Evolutionary conservation across 1,140 invertebrate species (phyloP).

Genomic region (Globodera rostochiensis): DNA sequence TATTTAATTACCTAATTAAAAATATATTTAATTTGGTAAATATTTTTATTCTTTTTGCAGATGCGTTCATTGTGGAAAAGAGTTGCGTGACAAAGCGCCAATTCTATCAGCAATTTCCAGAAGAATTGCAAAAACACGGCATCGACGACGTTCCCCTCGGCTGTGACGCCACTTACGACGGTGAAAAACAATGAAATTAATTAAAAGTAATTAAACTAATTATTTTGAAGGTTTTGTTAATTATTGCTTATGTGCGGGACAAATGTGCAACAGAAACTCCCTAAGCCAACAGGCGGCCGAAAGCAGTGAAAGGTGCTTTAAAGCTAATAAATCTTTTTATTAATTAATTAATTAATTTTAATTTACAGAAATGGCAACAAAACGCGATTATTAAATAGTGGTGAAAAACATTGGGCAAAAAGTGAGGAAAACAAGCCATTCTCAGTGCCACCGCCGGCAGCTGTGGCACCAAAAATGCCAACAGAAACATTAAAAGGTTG

Average conservation of each 20-base stretch:
- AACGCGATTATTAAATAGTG: not conserved
- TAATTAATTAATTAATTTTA: not conserved
- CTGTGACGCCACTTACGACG: constrained; percentile 41
- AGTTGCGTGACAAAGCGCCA: constrained; percentile 31
- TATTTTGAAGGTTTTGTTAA: constrained; percentile 31
- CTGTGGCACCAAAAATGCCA: not conserved
- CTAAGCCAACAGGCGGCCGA: constrained; percentile 32
- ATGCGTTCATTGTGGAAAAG: constrained; percentile 41
- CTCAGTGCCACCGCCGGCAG: not conserved
- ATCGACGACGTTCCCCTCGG: constrained; percentile 16
- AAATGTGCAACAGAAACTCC: constrained; percentile 42
- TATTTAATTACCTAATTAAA: not conserved
- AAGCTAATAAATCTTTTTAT: not conserved
- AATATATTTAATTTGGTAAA: not conserved
- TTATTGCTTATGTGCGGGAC: constrained; percentile 35
- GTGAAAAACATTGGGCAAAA: not conserved
- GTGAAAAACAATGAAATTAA: constrained; percentile 14
- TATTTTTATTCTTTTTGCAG: constrained; percentile 22
- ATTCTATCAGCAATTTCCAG: constrained; percentile 38
- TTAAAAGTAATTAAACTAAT: not conserved
- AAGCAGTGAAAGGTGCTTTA: not conserved
- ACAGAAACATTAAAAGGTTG: not conserved
- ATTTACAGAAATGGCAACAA: not conserved
- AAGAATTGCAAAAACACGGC: constrained; percentile 26
- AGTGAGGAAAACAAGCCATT: not conserved